phyloP scores from a whole-genome alignment of 2,113 vertebrate genomes.

The Ailurus styani region DNA sequence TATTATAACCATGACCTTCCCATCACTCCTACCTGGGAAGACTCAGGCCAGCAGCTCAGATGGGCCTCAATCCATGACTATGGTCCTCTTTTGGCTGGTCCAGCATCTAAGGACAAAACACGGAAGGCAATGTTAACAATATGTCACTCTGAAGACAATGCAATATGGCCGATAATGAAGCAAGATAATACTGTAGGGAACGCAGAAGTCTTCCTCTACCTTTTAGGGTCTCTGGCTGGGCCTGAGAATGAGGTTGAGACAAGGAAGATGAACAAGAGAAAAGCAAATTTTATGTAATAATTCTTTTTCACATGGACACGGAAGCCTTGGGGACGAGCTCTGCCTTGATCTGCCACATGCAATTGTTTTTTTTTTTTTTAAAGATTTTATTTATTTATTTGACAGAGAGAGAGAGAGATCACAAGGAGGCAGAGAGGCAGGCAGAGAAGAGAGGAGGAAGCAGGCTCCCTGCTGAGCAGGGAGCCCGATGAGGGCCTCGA shows the following conservation, averaged over 20 bases:
- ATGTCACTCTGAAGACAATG: neutral
- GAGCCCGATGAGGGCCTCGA: no score
- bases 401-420: no score
- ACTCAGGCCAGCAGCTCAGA: neutral
- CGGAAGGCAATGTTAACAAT: neutral
- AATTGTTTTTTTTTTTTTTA: neutral
- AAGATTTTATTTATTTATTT: neutral
- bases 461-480: no score
- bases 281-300: neutral
- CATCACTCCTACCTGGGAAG: neutral
- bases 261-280: neutral
- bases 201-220: neutral
- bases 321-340: neutral
- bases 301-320: neutral
- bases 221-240: neutral
- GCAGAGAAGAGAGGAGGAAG: no score
- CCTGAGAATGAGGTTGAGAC: neutral
- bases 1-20: neutral
- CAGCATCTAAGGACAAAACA: neutral
- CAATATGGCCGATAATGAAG: neutral
- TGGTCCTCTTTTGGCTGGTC: accelerated
- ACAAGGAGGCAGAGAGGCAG: no score
- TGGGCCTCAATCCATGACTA: neutral
- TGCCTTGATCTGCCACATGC: neutral
- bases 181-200: neutral